Percentiles rank a stretch among this genome's conserved stretches.
These are phyloP conservation scores for Nesoenas mayeri DNA, from an alignment of 2,113 vertebrate genomes.

Conservation along the genomic window DNA sequence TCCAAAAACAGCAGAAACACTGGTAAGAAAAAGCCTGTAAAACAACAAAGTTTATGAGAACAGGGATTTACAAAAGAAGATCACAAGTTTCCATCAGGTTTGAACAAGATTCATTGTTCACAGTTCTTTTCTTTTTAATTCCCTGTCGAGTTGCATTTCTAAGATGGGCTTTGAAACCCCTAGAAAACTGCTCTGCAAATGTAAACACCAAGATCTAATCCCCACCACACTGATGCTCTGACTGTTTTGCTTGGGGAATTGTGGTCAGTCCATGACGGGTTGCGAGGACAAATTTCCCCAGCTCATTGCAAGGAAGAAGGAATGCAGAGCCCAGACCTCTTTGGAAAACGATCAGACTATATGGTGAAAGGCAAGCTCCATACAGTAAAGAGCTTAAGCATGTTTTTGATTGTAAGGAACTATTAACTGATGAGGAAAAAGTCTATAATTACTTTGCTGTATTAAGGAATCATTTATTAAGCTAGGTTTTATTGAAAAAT, in stretches of 20 bases:
- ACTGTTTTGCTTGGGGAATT: not conserved
- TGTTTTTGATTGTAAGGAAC: not conserved
- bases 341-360: not conserved
- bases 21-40: constrained; percentile 17
- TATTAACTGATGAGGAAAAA: not conserved
- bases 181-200: constrained; percentile 5
- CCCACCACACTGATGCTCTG: not conserved
- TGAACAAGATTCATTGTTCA: not conserved
- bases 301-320: not conserved
- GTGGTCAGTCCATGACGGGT: not conserved
- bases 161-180: not conserved
- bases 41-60: not conserved
- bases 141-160: not conserved
- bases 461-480: not conserved
- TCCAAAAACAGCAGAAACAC: constrained; percentile 57
- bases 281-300: not conserved
- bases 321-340: not conserved
- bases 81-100: constrained; percentile 30
- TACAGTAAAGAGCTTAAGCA: not conserved
- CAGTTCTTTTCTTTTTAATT: constrained; percentile 26
- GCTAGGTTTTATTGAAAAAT: not conserved
- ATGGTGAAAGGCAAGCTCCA: not conserved
- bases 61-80: constrained; percentile 59
- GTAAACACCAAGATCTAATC: not conserved
- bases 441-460: not conserved